Evolutionary conservation across 2,113 vertebrate species (phyloP).

Genomic region (Podiceps cristatus): DNA sequence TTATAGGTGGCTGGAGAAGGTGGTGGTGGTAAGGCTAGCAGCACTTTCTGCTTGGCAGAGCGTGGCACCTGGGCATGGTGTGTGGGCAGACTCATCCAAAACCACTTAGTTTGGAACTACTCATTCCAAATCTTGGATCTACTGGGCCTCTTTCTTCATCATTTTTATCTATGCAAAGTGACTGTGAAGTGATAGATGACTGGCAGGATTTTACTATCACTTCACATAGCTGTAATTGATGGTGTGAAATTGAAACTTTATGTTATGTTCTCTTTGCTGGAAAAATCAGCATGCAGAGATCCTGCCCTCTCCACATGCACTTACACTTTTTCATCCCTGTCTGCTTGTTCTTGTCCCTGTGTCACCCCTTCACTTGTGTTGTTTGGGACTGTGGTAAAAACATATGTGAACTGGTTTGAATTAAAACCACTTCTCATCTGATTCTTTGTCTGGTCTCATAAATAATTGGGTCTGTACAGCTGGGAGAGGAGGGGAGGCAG

Average conservation of each 20-base stretch:
- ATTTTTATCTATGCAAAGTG: background rate
- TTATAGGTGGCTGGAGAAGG: background rate
- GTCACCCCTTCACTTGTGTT: constrained; percentile 8
- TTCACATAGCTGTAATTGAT: background rate
- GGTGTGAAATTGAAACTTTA: background rate
- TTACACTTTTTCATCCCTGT: background rate
- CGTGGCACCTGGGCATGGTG: background rate
- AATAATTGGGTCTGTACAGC: constrained; percentile 2
- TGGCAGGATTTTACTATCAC: background rate
- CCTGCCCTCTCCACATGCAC: background rate
- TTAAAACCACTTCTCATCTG: constrained; percentile 36
- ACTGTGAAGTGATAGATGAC: background rate
- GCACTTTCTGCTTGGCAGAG: background rate
- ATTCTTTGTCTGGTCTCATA: constrained; percentile 24
- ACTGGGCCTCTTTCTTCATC: background rate
- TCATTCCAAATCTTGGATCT: background rate
- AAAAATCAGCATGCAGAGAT: background rate
- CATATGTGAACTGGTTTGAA: constrained; percentile 51
- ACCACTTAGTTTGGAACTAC: background rate
- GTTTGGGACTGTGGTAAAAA: background rate
- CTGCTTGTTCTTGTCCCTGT: constrained; percentile 8
- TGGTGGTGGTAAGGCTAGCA: background rate
- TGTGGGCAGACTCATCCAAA: background rate
- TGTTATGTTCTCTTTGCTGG: background rate
- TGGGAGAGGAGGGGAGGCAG: background rate